Percentiles rank a stretch among this genome's conserved stretches.
Conservation (phyloP, 2,797 vertebrate species). For the Rhodeus uyekii region DNA sequence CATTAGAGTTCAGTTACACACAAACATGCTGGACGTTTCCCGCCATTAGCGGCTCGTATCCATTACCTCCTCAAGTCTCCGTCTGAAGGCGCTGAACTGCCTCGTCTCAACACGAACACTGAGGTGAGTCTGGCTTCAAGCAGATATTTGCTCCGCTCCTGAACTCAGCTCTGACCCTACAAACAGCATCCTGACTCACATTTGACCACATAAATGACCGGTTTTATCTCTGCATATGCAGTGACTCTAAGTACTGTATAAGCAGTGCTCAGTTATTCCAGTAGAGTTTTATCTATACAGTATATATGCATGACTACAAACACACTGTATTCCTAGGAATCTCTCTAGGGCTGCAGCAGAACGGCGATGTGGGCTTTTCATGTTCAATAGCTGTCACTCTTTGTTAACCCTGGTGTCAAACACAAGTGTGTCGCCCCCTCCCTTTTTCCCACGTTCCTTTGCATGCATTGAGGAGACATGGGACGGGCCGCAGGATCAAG, state of each 20-base stretch:
- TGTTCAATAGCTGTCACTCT: slow-evolving; percentile 16
- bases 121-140: not conserved
- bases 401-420: not conserved
- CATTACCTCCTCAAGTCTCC: slow-evolving; percentile 45
- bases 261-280: too few species aligned
- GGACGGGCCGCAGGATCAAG: slow-evolving; percentile 10
- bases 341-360: not conserved
- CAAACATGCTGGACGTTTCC: slow-evolving; percentile 50
- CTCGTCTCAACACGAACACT: not conserved
- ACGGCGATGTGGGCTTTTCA: slow-evolving; percentile 27
- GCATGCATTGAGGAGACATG: not conserved
- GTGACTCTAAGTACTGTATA: not conserved
- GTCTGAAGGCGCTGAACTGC: not conserved
- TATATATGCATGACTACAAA: not conserved
- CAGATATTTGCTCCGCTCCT: not conserved
- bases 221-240: not conserved
- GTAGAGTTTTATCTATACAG: too few species aligned
- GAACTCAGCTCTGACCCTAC: not conserved
- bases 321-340: not conserved
- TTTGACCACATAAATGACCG: not conserved
- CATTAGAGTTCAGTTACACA: slow-evolving; percentile 65
- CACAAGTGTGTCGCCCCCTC: not conserved
- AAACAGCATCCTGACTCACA: not conserved
- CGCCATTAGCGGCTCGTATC: slow-evolving; percentile 59
- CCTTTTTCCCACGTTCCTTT: slow-evolving; percentile 42